Conservation (phyloP, 2,113 vertebrate genomes). For the Octodon degus region DNA sequence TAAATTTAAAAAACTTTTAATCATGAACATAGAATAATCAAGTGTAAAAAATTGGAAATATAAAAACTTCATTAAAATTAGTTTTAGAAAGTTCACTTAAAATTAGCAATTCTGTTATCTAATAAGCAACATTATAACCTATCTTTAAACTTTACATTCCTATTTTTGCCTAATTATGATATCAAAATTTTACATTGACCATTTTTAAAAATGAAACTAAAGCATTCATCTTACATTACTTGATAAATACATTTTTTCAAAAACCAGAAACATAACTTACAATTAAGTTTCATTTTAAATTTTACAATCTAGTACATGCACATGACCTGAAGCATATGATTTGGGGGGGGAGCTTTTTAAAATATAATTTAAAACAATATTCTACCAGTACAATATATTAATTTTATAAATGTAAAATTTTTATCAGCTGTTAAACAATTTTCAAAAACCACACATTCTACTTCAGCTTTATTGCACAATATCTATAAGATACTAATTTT, state of each 20-base stretch:
- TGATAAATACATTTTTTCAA: constrained; percentile 5
- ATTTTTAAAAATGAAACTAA: constrained; percentile 70
- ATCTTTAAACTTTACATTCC: constrained; percentile 28
- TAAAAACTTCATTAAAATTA: constrained; percentile 36
- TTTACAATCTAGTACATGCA: background rate
- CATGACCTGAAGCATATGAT: constrained; percentile 15
- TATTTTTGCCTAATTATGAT: constrained; percentile 37
- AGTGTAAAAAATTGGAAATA: too few relatives aligned
- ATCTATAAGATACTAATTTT: too few relatives aligned
- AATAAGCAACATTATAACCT: constrained; percentile 7
- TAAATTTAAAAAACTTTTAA: constrained; percentile 49
- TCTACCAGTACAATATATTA: too few relatives aligned
- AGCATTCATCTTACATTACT: constrained; percentile 21
- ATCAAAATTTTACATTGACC: constrained; percentile 17
- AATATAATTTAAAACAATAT: too few relatives aligned
- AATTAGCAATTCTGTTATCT: constrained; percentile 49
- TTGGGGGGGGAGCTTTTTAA: background rate
- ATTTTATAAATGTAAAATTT: too few relatives aligned
- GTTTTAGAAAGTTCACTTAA: constrained; percentile 63
- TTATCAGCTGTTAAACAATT: too few relatives aligned
- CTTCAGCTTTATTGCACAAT: too few relatives aligned
- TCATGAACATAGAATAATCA: constrained; percentile 26
- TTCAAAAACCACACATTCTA: too few relatives aligned
- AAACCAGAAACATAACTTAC: constrained; percentile 34
- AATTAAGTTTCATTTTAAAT: constrained; percentile 36